A percentile compares a stretch with the other conserved stretches of the same genome.
Evolutionary conservation across 2,888 invertebrate genomes (phyloP).

Genomic region (Beris morrisii): DNA sequence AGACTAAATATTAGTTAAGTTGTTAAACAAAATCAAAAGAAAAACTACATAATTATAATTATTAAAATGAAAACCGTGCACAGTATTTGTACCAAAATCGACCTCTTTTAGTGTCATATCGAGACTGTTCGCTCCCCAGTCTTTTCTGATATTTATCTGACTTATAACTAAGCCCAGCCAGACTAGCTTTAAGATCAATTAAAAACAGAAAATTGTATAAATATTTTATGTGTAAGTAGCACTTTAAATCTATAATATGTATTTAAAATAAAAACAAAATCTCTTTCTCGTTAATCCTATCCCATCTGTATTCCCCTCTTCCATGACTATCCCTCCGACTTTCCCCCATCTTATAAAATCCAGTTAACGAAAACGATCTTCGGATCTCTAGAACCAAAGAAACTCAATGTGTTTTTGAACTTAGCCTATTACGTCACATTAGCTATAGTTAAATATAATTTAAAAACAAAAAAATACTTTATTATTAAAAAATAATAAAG

Average conservation of each 20-base stretch:
- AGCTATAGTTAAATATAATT: conserved; percentile 5
- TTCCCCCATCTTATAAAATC: background rate
- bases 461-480: conserved; percentile 3
- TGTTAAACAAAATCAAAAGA: background rate
- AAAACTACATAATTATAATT: background rate
- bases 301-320: background rate
- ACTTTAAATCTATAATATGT: conserved; percentile 2
- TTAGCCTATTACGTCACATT: background rate
- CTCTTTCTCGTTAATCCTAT: background rate
- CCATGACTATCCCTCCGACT: conserved; percentile 2
- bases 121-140: background rate
- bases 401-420: conserved; percentile 32
- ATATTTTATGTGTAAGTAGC: conserved; percentile 13
- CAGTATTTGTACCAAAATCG: conserved; percentile 36
- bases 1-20: background rate
- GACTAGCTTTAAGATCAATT: background rate
- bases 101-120: conserved; percentile 31
- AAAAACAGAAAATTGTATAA: too few relatives aligned
- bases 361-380: conserved; percentile 8
- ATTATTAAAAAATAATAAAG: conserved; percentile 9
- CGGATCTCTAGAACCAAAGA: conserved; percentile 36
- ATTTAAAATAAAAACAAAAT: conserved; percentile 1
- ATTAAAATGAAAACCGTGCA: conserved; percentile 17
- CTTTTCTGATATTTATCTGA: too few relatives aligned
- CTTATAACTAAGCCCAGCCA: background rate